Evolutionary conservation across 2,888 invertebrate genomes (phyloP), one percentile per base, ranked within the genome.

Genomic region (Strigamia maritima): DNA sequence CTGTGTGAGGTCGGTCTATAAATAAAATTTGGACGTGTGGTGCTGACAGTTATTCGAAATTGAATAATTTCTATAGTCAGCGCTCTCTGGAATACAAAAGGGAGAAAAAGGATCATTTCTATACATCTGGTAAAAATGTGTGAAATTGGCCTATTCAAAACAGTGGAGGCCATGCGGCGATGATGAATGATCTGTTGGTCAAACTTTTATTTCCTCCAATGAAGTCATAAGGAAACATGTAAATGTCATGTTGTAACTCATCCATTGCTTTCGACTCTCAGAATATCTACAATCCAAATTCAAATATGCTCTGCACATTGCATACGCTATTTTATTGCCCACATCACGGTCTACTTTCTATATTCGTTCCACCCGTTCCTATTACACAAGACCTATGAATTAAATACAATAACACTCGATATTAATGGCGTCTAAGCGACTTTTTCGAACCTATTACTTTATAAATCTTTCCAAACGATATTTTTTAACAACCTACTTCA

Each of bases 1-100:
- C 54, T 70, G 70, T 70, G 70, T 70, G 70, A 70, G 70, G 70
- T 70, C 70, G 70, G 70, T 70, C 70, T 70, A 70, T 70, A 70
- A 70, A 70, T 70, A 70, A 70, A 70, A 28, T 28, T 24, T 70
- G 70, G 70, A 70, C 70, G 70, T 70, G 26, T 70, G 70, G 70
- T 70, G 70, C 70, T 70, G 70, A 70, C 70, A 70, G 70, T 70
- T 70, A 70, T 70, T 70, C 24, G 70, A 70, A 70, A 70, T 70
- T 70, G 70, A 70, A 70, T 70, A 70, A 70, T 70, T 70, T 70
- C 70, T 70, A 70, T 70, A 24, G 70, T 70, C 70, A 70, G 70
- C 70, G 70, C 28, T 28, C 70, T 70, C 70, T n/a, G 12, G 70
- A 70, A 70, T 70, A 70, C 70, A 70, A 70, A 70, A 70, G 70